Base-by-base conservation (phyloP, 1,140 invertebrate genomes). In the Brachionus rotundiformis region DNA sequence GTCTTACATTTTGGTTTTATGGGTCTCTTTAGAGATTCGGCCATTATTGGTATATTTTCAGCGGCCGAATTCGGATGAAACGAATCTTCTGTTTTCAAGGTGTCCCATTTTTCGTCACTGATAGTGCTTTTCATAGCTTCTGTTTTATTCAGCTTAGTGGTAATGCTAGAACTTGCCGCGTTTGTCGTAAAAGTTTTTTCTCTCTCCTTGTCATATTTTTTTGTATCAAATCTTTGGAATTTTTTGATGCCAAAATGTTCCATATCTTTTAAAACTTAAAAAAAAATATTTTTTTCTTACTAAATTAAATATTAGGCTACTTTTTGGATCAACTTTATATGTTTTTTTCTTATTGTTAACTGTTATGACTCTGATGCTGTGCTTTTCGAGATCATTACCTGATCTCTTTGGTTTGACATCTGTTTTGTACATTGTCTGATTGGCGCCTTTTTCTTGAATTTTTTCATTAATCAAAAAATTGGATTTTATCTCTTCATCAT, bases 191-290 rank as follows among this genome's bases (percentile, higher is more conserved):
- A 33, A 36, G 2, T 36, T 33, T n/a, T 68, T 68, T 68, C 33
- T 39, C 29, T 7, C 36, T 68, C 10, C 36, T 16, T 33, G n/a
- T 68, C 63, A 68, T 68, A 68, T 68, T 68, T 68, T 68, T 68
- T 68, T 6, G 61, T 63, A 7, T 68, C 29, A 36, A 68, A 68
- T 68, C 31, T 68, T 8, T 68, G 31, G 19, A 68, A 68, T 68
- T 68, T 68, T 68, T 68, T 68, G 8, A 68, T 33, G 7, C 63
- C 63, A 68, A 16, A 68, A 41, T 36, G 27, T 68, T 68, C 63
- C 63, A 68, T 68, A 16, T 68, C 63, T 36, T 68, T 68, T 10
- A 68, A 19, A 36, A 68, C 63, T 68, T 63, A 31, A 27, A 13
- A 8, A 61, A 63, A n/a, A 63, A 29, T 29, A n/a, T 13, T 29